Conservation (phyloP, 2,888 invertebrate species). For the Dioctria linearis region DNA sequence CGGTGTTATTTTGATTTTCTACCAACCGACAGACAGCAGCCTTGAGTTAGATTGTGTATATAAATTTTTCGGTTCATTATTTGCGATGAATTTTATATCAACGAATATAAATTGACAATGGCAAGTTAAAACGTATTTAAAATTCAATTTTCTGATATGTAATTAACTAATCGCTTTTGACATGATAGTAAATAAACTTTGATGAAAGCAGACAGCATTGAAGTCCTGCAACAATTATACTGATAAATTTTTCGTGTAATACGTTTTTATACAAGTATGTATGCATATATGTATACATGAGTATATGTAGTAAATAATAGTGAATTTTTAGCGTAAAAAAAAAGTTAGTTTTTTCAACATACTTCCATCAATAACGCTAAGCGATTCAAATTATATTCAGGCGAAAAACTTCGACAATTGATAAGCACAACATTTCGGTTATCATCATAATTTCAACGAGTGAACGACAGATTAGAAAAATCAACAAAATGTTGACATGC, state of each 20-base stretch:
- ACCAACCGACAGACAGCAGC: background rate
- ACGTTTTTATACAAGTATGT: background rate
- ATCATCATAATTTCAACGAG: conserved; percentile 39
- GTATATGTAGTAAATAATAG: background rate
- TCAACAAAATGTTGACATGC: conserved; percentile 44
- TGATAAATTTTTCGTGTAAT: background rate
- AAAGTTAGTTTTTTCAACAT: background rate
- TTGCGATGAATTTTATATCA: conserved; percentile 5
- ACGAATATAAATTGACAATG: conserved; percentile 13
- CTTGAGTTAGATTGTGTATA: background rate
- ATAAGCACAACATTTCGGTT: conserved; percentile 42
- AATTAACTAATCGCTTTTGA: background rate
- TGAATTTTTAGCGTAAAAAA: background rate
- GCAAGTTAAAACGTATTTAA: conserved; percentile 4
- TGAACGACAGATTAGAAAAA: conserved; percentile 45
- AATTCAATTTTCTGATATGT: background rate
- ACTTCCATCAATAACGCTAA: conserved; percentile 5
- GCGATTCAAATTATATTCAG: background rate
- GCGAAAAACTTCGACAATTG: conserved; percentile 36
- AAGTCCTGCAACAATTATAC: background rate
- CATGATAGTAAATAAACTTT: background rate
- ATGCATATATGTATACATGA: too few species aligned
- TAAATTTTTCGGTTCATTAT: background rate
- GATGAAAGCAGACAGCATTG: background rate
- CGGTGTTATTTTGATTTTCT: background rate